Evolutionary conservation across 2,113 vertebrate genomes (phyloP).

Genomic region (Cavia aperea): DNA sequence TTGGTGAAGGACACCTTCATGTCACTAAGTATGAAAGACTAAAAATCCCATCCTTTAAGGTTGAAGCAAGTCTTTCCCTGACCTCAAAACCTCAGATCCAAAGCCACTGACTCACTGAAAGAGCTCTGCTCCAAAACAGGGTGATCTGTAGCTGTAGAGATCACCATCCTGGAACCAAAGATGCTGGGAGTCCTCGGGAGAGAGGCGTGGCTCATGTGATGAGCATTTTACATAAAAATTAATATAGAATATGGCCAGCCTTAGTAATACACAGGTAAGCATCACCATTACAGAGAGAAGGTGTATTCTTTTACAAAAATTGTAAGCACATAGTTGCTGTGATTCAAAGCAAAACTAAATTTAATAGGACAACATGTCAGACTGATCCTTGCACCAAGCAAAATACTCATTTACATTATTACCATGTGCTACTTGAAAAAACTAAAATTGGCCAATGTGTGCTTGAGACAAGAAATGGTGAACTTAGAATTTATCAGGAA

Average conservation of each 20-base stretch:
- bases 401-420: not conserved
- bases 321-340: not conserved
- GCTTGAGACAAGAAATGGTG: not conserved
- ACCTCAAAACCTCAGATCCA: not conserved
- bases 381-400: not conserved
- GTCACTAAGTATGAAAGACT: not conserved
- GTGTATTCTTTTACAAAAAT: not conserved
- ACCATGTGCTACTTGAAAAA: not conserved
- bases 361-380: not conserved
- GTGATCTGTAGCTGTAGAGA: too few relatives aligned
- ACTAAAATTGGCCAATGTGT: not conserved
- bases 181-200: not conserved
- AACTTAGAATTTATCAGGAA: not conserved
- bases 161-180: not conserved
- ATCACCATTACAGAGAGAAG: not conserved
- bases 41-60: not conserved
- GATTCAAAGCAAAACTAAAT: slow-evolving; percentile 2
- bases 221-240: not conserved
- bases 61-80: not conserved
- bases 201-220: not conserved
- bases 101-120: not conserved
- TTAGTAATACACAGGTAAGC: not conserved
- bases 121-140: not conserved
- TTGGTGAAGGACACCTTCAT: not conserved
- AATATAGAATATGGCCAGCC: not conserved